phyloP scores from a whole-genome alignment of 1,140 invertebrate species.

The Psilanteris sp. region DNA sequence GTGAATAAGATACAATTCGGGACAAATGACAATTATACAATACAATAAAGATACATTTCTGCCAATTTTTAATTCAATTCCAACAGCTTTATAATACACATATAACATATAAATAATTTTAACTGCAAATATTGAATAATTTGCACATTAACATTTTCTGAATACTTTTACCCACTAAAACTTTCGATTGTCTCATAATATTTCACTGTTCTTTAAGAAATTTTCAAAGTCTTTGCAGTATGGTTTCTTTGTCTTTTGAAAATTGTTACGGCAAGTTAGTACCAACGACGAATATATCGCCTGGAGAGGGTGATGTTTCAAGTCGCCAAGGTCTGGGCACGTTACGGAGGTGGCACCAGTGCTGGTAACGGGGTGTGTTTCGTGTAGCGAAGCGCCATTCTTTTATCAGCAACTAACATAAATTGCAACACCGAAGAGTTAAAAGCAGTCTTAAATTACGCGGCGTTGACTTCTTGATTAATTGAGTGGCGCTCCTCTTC shows the following conservation, averaged over 20 bases:
- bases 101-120: too few relatives aligned
- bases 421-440: conserved; percentile 81
- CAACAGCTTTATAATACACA: too few relatives aligned
- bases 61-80: too few relatives aligned
- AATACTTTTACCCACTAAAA: conserved; percentile 40
- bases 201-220: conserved; percentile 38
- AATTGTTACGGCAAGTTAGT: conserved; percentile 53
- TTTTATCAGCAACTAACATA: conserved; percentile 81
- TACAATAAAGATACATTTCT: too few relatives aligned
- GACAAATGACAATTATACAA: too few relatives aligned
- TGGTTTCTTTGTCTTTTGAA: conserved; percentile 53
- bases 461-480: conserved; percentile 80
- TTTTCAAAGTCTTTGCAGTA: conserved; percentile 35
- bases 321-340: conserved; percentile 30
- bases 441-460: conserved; percentile 81
- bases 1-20: too few relatives aligned
- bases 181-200: conserved; percentile 45
- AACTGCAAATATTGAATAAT: too few relatives aligned
- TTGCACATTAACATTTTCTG: too few relatives aligned
- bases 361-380: conserved; percentile 55
- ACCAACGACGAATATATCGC: conserved; percentile 48
- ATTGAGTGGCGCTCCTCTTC: conserved; percentile 75
- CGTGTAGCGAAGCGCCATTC: conserved; percentile 75
- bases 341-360: conserved; percentile 49
- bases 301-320: conserved; percentile 52